Evolutionary conservation across 2,797 vertebrate species (phyloP), one percentile per base, ranked within the genome.

Genomic region (Pelodytes ibericus): DNA sequence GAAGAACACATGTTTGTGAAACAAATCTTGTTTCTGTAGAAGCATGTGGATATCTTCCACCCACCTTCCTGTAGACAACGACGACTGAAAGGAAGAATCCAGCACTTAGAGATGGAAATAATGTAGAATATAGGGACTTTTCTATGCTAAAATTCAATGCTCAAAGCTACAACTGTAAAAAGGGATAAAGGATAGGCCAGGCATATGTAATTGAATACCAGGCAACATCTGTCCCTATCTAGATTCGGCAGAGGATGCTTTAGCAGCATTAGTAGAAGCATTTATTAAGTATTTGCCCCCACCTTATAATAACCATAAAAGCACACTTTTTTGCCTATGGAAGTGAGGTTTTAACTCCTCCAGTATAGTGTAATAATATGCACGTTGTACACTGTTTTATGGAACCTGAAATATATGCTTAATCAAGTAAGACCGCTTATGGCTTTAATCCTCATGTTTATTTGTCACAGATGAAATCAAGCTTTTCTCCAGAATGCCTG

Each of bases 171-270:
- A 67, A 30, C 73, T 51, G 64, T 67, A 22, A 59, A 30, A 27
- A 59, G 36, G 53, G 36, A 74, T 74, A 67, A 67, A 66, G 53
- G 51, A 36, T 67, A 13, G 0, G 41, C 29, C 53, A 75, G 10
- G 59, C 56, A 22, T 33, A 68, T 41, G 25, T 60, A 67, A 75
- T 68, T 68, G 65, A 67, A 59, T 16, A 68, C 25, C 64, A 60
- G 39, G 36, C 64, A 75, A 65, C 73, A 68, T 75, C 64, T 60
- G 73, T 60, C 66, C 39, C 39, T 22, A 60, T 49, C 27, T 25
- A 60, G 27, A 41, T 61, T 75, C 56, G 61, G 39, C 20, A 60
- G n/a, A 60, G 63, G 64, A 9, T 68, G 31, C 56, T 18, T 10
- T 51, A 18, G n/a, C 26, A 33, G 56, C 27, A 26, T 68, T 36